Conservation (phyloP, 2,888 invertebrate species). For the Pyrgus malvae region DNA sequence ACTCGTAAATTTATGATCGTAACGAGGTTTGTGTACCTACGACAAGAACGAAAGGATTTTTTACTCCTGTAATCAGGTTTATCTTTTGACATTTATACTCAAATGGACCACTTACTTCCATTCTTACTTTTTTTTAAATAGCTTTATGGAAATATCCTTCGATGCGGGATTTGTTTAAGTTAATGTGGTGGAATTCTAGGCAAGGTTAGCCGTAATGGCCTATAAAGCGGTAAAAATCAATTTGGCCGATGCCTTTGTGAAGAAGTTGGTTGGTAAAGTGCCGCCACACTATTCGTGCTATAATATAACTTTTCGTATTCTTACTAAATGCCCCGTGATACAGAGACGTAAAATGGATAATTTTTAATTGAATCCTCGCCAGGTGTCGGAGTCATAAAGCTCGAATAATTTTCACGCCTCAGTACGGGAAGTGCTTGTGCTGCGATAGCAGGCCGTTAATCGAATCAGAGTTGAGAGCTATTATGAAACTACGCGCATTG, state of each 20-base stretch:
- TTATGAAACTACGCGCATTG: background rate
- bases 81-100: constrained; percentile 35
- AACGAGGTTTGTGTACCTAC: constrained; percentile 29
- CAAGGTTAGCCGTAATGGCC: constrained; percentile 47
- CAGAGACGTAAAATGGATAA: constrained; percentile 58
- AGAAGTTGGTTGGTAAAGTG: constrained; percentile 47
- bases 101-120: constrained; percentile 37
- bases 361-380: constrained; percentile 68
- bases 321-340: constrained; percentile 56
- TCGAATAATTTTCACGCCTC: constrained; percentile 21
- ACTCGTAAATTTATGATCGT: constrained; percentile 34
- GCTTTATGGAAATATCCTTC: background rate
- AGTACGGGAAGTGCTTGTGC: constrained; percentile 1
- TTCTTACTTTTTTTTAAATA: constrained; percentile 12
- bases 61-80: constrained; percentile 36
- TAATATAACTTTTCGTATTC: constrained; percentile 63
- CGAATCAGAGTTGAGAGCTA: background rate
- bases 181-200: background rate
- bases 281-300: constrained; percentile 49
- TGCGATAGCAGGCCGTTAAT: background rate
- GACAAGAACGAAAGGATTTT: constrained; percentile 30
- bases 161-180: background rate
- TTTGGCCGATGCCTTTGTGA: constrained; percentile 65
- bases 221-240: constrained; percentile 69
- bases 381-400: constrained; percentile 61